Base-by-base conservation (phyloP, 1,140 invertebrate genomes). In the Zaprionus kolodkinae region DNA sequence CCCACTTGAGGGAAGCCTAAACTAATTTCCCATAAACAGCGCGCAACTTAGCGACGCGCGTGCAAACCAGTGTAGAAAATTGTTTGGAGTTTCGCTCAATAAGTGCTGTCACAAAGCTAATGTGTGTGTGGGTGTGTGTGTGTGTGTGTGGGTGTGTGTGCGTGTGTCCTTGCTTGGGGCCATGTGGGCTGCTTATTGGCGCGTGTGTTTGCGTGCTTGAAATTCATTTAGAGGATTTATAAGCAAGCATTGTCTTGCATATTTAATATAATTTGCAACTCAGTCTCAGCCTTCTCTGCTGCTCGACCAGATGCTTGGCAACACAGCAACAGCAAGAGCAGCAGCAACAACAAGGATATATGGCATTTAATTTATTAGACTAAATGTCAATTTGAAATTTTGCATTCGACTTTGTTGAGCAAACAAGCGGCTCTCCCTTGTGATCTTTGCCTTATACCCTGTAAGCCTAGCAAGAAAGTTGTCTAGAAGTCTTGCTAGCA, bases 151-250 rank as follows among this genome's bases (percentile, higher is more conserved):
- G 48, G 27, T 60, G 54, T 63, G 50, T 61, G 45, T 71, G 15
- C 43, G 35, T 75, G 33, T 68, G 55, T 43, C 52, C 17, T 40
- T 50, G 11, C 25, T 13, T 64, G 33, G 33, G 40, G 52, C 17
- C 62, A 43, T 48, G 45, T 62, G 59, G 60, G 56, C 48, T 74
- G 73, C 62, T 84, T 81, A 76, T 79, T 84, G 84, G 74, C 77
- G 84, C 84, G 77, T 87, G 84, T 87, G 84, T 80, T 88, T 80
- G 84, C 84, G 84, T 87, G 84, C 84, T 88, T 88, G 84, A 88
- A 87, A 87, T 87, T 87, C 84, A 87, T 87, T 87, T 87, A 88
- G 77, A 75, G 84, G 81, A 87, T 87, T 87, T 87, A 87, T 88
- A 84, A 67, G 80, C 82, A 81, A 78, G 84, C 84, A 84, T 80